These are phyloP conservation scores for Tachycineta bicolor DNA, from an alignment of 2,113 vertebrate species.

Conservation along the genomic window DNA sequence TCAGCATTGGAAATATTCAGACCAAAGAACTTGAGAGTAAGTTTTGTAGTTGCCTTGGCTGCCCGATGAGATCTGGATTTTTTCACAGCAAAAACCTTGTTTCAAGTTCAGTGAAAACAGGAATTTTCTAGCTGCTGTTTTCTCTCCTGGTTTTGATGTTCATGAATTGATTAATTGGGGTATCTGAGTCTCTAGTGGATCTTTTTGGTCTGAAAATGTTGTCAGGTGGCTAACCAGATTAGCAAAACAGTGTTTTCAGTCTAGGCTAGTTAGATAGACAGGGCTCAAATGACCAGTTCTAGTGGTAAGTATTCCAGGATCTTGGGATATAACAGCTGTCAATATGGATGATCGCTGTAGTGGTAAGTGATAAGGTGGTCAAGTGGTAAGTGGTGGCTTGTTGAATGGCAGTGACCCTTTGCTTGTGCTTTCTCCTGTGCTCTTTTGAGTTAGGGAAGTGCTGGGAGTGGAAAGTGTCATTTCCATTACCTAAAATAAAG, in stretches of 20 bases:
- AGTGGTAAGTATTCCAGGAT: not conserved
- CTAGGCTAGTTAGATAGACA: not conserved
- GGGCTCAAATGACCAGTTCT: not conserved
- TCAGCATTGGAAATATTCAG: slow-evolving; percentile 24
- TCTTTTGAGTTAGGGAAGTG: not conserved
- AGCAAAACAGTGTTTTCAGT: not conserved
- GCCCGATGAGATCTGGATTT: not conserved
- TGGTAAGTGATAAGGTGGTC: too few relatives aligned
- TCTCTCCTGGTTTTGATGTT: not conserved
- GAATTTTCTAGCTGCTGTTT: slow-evolving; percentile 26
- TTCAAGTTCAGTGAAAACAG: not conserved
- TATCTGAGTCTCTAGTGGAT: not conserved
- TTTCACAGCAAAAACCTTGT: not conserved
- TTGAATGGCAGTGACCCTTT: not conserved
- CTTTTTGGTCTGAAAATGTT: not conserved
- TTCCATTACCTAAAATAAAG: slow-evolving; percentile 1
- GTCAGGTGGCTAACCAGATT: not conserved
- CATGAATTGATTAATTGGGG: not conserved
- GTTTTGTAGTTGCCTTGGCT: slow-evolving; percentile 7
- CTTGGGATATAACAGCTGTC: not conserved
- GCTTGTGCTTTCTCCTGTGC: not conserved
- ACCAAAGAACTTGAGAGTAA: not conserved
- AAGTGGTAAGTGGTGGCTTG: not conserved
- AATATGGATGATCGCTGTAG: not conserved
- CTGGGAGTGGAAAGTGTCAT: not conserved